Percentiles rank a stretch among this genome's conserved stretches.
These are phyloP conservation scores for Itoplectis maculator DNA, from an alignment of 2,888 invertebrate species.

Conservation along the genomic window DNA sequence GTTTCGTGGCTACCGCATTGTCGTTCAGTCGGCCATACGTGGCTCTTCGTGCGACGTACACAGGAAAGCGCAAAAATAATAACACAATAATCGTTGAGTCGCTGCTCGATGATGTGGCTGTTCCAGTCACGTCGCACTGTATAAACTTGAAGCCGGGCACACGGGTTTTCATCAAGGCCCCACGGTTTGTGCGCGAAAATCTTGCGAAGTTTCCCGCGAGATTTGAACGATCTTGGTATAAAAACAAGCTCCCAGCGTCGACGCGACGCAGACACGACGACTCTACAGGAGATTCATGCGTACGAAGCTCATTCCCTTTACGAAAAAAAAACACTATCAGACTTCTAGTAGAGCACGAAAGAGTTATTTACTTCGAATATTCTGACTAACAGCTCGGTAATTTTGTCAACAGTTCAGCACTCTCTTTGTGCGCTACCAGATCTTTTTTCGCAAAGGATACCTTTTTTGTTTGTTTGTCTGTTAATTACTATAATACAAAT, in stretches of 20 bases:
- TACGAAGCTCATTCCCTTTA: background rate
- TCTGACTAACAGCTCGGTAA: background rate
- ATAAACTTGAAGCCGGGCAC: background rate
- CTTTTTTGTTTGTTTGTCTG: background rate
- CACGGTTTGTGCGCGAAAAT: background rate
- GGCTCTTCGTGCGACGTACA: slow-evolving; percentile 18
- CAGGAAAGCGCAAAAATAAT: slow-evolving; percentile 1
- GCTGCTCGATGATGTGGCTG: background rate
- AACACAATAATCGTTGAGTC: background rate
- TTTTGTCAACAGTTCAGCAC: background rate
- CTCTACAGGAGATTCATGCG: background rate
- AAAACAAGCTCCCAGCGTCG: background rate
- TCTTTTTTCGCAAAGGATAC: background rate
- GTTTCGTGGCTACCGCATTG: background rate
- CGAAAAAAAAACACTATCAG: background rate
- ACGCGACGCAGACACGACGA: background rate
- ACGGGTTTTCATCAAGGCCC: slow-evolving; percentile 8
- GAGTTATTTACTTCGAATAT: background rate
- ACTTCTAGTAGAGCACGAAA: background rate
- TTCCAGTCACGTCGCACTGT: background rate
- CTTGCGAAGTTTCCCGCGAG: background rate
- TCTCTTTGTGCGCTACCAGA: background rate
- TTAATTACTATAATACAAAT: slow-evolving; percentile 32
- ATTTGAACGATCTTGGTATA: slow-evolving; percentile 2
- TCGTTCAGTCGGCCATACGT: slow-evolving; percentile 10